phyloP scores from a whole-genome alignment of 1,140 invertebrate species.

The Danaus plexippus region DNA sequence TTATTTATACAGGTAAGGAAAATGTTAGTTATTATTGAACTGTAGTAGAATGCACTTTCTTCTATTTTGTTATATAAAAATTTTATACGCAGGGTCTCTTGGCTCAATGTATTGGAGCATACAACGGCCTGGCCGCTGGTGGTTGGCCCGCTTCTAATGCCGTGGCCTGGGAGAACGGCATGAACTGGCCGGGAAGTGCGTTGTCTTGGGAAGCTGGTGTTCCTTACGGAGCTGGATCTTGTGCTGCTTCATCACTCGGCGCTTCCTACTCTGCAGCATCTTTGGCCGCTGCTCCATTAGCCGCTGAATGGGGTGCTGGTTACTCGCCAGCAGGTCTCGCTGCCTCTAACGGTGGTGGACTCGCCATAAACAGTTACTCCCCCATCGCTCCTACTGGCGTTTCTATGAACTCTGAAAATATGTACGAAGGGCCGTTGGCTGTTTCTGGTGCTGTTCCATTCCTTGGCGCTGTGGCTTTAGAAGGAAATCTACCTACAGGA shows the following conservation, averaged over 20 bases:
- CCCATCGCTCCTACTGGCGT: constrained; percentile 30
- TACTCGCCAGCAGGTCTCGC: constrained; percentile 7
- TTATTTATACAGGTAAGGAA: constrained; percentile 2
- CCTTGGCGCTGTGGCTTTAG: constrained; percentile 29
- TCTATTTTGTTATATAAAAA: too few relatives aligned
- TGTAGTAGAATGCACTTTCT: too few relatives aligned
- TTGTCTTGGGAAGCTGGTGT: neutral
- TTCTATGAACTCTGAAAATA: constrained; percentile 30
- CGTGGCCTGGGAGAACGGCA: neutral
- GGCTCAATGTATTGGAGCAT: constrained; percentile 16
- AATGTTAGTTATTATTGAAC: too few relatives aligned
- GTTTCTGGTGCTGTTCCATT: constrained; percentile 36
- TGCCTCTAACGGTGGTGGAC: constrained; percentile 25
- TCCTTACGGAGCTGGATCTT: constrained; percentile 10
- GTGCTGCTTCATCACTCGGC: constrained; percentile 2
- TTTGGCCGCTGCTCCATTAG: constrained; percentile 4
- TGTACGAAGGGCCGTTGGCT: constrained; percentile 29
- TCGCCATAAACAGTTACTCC: constrained; percentile 26
- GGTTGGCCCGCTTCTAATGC: neutral
- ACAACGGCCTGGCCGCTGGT: constrained; percentile 7
- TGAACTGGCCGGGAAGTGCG: too few relatives aligned
- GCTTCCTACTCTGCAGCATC: constrained; percentile 3
- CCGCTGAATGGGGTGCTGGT: constrained; percentile 6
- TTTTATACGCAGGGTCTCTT: neutral
- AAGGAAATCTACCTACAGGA: constrained; percentile 31